A percentile compares a stretch with the other conserved stretches of the same genome.
These are phyloP conservation scores for Porites divaricata DNA, from an alignment of 92 coral and sea anemone species.

Conservation along the genomic window DNA sequence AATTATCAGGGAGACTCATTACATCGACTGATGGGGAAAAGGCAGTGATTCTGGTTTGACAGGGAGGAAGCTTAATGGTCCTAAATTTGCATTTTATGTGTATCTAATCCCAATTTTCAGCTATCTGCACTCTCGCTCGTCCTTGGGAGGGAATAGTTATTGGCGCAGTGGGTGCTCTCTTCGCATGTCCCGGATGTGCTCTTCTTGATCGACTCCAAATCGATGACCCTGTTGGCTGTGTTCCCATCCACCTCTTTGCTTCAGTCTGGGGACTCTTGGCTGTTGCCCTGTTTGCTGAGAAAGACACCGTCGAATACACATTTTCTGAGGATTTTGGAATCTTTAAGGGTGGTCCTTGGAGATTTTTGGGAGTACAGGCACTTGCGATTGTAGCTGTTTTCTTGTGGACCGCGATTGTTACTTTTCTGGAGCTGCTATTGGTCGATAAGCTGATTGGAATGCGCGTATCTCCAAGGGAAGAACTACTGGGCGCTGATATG, in stretches of 20 bases:
- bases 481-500: constrained; percentile 77
- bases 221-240: constrained; percentile 94
- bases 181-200: constrained; percentile 80
- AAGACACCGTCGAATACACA: constrained; percentile 41
- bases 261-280: constrained; percentile 88
- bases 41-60: too few species aligned
- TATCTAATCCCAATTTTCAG: constrained; percentile 25
- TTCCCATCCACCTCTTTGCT: constrained; percentile 78
- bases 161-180: constrained; percentile 78
- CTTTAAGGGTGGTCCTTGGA: constrained; percentile 82
- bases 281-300: constrained; percentile 81
- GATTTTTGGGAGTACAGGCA: constrained; percentile 72
- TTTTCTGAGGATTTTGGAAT: constrained; percentile 61
- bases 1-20: too few species aligned
- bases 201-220: constrained; percentile 71
- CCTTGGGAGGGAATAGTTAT: constrained; percentile 92
- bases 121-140: constrained; percentile 81
- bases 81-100: neutral
- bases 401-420: constrained; percentile 63
- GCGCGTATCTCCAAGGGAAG: constrained; percentile 71
- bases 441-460: constrained; percentile 69
- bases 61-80: too few species aligned
- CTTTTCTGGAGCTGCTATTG: constrained; percentile 63
- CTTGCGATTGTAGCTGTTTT: constrained; percentile 41
- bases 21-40: too few species aligned